phyloP scores from a whole-genome alignment of 1,140 invertebrate species.

The Popillia japonica region DNA sequence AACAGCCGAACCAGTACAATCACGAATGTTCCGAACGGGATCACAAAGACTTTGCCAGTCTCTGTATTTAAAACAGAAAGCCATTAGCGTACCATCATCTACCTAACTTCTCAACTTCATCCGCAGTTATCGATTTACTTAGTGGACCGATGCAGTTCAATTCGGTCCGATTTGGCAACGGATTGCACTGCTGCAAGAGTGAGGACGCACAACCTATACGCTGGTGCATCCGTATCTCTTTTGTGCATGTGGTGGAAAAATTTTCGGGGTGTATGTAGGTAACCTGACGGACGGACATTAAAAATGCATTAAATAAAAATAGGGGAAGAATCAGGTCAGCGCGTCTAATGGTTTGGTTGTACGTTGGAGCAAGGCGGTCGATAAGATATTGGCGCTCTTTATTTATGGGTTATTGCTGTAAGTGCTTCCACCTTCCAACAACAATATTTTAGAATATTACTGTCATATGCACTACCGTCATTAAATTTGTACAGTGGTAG shows the following conservation, averaged over 20 bases:
- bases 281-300: neutral
- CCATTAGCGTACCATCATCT: neutral
- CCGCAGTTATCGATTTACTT: neutral
- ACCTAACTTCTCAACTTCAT: neutral
- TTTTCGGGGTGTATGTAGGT: neutral
- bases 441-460: too few relatives aligned
- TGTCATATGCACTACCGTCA: too few relatives aligned
- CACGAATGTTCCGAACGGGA: neutral
- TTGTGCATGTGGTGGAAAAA: neutral
- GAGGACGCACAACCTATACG: neutral
- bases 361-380: neutral
- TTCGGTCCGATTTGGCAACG: neutral
- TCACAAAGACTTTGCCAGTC: neutral
- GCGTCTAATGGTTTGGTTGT: neutral
- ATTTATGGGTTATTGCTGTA: neutral
- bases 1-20: neutral
- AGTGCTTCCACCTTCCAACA: neutral
- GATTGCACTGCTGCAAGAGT: neutral
- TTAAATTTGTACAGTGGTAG: too few relatives aligned
- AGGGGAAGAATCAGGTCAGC: neutral
- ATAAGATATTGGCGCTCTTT: neutral
- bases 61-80: neutral
- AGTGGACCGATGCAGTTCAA: neutral
- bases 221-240: neutral
- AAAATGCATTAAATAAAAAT: slow-evolving; percentile 16